Percentiles rank a stretch among this genome's conserved stretches.
Conservation (phyloP, 30 jellyfish, hydroid and myxozoan species). For the Sanderia malayensis region DNA sequence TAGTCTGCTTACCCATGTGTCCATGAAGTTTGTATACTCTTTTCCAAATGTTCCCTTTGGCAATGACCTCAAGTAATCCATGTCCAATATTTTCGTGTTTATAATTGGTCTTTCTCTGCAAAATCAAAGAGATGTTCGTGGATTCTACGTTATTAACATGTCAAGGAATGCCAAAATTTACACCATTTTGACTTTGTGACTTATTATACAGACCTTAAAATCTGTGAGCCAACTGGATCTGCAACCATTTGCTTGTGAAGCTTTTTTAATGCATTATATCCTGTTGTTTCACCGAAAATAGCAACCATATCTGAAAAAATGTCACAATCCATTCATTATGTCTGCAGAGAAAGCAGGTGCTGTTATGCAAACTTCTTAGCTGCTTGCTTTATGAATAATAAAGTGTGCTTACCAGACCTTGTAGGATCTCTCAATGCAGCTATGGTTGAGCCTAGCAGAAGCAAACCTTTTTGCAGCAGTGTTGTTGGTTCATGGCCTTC, state of each 20-base stretch:
- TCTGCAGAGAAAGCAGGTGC: too few relatives aligned
- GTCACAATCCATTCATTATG: too few relatives aligned
- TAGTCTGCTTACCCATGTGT: slow-evolving; percentile 64
- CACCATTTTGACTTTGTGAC: too few relatives aligned
- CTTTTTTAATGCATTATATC: slow-evolving; percentile 52
- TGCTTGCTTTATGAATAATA: not conserved
- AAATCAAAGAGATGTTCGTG: too few relatives aligned
- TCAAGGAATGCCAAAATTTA: too few relatives aligned
- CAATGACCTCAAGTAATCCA: slow-evolving; percentile 54
- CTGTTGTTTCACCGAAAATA: slow-evolving; percentile 95
- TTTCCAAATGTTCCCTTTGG: slow-evolving; percentile 93
- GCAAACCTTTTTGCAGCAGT: slow-evolving; percentile 58
- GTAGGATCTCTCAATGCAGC: slow-evolving; percentile 81
- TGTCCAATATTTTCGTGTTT: slow-evolving; percentile 57
- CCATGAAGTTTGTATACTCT: slow-evolving; percentile 85
- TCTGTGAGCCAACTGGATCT: slow-evolving; percentile 82
- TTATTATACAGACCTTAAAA: slow-evolving; percentile 68
- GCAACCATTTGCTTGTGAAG: slow-evolving; percentile 80
- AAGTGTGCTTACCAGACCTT: slow-evolving; percentile 52
- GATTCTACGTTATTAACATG: too few relatives aligned
- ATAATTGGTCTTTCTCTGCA: slow-evolving; percentile 85
- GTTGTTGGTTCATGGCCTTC: slow-evolving; percentile 77
- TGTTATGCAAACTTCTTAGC: too few relatives aligned
- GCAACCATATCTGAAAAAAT: slow-evolving; percentile 87
- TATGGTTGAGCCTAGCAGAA: slow-evolving; percentile 90